Conservation (phyloP, 2,797 vertebrate species). For the Artibeus jamaicensis region DNA sequence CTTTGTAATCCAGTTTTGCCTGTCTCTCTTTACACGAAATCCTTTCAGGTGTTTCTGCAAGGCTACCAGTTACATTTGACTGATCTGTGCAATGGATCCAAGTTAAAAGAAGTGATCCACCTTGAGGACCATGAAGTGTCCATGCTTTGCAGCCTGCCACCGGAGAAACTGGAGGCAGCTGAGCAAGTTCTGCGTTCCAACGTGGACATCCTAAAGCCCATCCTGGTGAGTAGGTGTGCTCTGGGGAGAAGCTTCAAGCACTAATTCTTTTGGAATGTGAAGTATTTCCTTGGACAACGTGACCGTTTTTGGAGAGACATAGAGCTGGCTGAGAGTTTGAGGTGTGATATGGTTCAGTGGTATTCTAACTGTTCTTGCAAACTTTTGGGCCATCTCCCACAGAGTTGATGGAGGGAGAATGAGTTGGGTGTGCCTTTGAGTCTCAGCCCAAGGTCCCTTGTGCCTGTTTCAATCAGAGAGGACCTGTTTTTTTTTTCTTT, state of each 20-base stretch:
- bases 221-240: conserved; percentile 85
- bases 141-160: conserved; percentile 82
- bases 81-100: conserved; percentile 87
- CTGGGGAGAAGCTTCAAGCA: background rate
- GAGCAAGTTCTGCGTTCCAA: conserved; percentile 87
- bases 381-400: background rate
- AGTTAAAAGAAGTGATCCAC: conserved; percentile 84
- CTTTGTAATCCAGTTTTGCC: background rate
- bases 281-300: background rate
- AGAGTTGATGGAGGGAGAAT: background rate
- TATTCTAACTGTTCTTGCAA: conserved; percentile 34
- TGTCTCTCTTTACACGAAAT: background rate
- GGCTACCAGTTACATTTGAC: conserved; percentile 89
- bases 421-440: background rate
- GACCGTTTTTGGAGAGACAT: conserved; percentile 48
- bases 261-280: conserved; percentile 5
- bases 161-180: conserved; percentile 82
- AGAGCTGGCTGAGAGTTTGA: background rate
- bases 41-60: conserved; percentile 87
- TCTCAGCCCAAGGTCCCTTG: background rate
- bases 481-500: background rate
- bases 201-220: conserved; percentile 91
- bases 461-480: conserved; percentile 18
- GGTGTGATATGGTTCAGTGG: background rate
- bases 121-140: conserved; percentile 80